These are phyloP conservation scores for Drosophila neonasuta DNA, from an alignment of 2,888 invertebrate species.

Conservation along the genomic window DNA sequence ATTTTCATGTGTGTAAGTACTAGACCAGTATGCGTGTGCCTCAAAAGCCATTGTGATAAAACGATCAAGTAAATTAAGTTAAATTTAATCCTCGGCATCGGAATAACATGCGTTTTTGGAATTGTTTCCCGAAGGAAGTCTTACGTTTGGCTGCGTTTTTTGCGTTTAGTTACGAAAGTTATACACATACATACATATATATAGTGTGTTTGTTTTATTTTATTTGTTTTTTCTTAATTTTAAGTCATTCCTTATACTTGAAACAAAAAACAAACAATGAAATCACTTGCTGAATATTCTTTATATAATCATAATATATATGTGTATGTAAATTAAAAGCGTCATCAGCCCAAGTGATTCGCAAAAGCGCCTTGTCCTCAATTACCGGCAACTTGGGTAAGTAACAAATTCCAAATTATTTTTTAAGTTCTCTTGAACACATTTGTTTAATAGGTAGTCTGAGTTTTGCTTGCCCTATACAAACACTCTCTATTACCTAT, in stretches of 20 bases:
- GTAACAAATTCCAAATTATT: conserved; percentile 82
- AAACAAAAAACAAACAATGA: conserved; percentile 35
- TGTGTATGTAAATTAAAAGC: conserved; percentile 81
- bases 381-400: conserved; percentile 95
- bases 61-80: conserved; percentile 13
- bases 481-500: conserved; percentile 2
- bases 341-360: conserved; percentile 84
- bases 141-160: conserved; percentile 3
- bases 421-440: conserved; percentile 58
- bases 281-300: conserved; percentile 65
- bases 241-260: conserved; percentile 54
- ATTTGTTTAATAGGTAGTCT: conserved; percentile 59
- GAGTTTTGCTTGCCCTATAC: conserved; percentile 42
- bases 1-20: conserved; percentile 52
- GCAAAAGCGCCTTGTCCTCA: conserved; percentile 94
- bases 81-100: conserved; percentile 5
- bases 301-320: conserved; percentile 70
- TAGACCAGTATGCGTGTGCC: conserved; percentile 12
- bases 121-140: conserved; percentile 26
- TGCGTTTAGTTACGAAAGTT: conserved; percentile 25
- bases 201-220: neutral
- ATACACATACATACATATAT: conserved; percentile 12
- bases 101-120: conserved; percentile 20
- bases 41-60: conserved; percentile 5
- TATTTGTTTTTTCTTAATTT: conserved; percentile 19